Percentiles rank a stretch among this genome's conserved stretches.
These are phyloP conservation scores for Hyla sarda DNA, from an alignment of 2,113 vertebrate genomes.

Conservation along the genomic window DNA sequence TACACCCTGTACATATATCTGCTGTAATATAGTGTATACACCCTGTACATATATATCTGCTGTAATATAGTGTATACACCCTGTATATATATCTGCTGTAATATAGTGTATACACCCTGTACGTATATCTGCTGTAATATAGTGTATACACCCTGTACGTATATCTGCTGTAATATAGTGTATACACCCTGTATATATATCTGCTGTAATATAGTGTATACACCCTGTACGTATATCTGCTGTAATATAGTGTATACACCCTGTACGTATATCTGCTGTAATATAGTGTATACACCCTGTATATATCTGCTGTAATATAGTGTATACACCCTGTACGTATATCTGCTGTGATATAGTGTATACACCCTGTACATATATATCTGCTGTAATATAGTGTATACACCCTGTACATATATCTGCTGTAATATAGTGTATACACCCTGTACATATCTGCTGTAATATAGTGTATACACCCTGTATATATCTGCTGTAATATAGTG, in stretches of 20 bases:
- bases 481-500: too few relatives aligned
- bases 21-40: not conserved
- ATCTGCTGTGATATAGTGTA: too few relatives aligned
- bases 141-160: not conserved
- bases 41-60: not conserved
- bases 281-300: not conserved
- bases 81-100: not conserved
- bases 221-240: not conserved
- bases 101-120: not conserved
- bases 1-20: not conserved
- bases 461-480: not conserved
- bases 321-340: not conserved
- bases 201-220: not conserved
- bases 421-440: not conserved
- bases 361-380: not conserved
- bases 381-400: not conserved
- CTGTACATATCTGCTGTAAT: not conserved
- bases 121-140: not conserved
- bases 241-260: not conserved
- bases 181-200: not conserved
- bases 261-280: not conserved
- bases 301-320: not conserved
- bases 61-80: not conserved
- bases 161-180: too few relatives aligned
- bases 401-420: not conserved